Evolutionary conservation across 1,140 invertebrate species (phyloP).

Genomic region (Gerris buenoi): DNA sequence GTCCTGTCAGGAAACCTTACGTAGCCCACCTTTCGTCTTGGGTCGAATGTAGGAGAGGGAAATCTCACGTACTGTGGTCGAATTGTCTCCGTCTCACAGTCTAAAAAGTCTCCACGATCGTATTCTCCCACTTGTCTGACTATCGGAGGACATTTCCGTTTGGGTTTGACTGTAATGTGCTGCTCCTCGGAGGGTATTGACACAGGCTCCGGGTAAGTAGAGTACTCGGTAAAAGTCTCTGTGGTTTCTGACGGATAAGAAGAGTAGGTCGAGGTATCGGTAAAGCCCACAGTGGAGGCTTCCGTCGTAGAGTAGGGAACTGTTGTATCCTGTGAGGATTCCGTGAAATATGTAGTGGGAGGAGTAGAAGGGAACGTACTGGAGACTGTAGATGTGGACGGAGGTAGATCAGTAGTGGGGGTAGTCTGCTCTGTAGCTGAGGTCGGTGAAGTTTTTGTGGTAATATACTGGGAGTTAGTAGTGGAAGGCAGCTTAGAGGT

Average conservation of each 20-base stretch:
- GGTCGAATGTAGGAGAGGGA: neutral
- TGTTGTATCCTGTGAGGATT: neutral
- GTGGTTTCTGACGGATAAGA: neutral
- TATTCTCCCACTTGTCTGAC: neutral
- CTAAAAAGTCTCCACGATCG: neutral
- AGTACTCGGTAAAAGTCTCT: neutral
- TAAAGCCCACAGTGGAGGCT: neutral
- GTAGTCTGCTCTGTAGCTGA: neutral
- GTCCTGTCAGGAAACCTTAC: neutral
- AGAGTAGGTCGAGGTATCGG: neutral
- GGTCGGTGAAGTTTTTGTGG: neutral
- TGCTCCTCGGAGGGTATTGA: neutral
- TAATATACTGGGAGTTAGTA: neutral
- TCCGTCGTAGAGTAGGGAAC: neutral
- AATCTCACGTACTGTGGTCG: neutral
- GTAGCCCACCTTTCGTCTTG: neutral
- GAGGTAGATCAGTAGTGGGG: neutral
- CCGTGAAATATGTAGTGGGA: constrained; percentile 1
- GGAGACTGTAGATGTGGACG: neutral
- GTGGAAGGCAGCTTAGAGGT: neutral
- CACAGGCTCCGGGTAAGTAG: neutral
- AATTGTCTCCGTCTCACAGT: neutral
- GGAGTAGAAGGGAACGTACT: neutral
- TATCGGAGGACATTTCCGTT: neutral
- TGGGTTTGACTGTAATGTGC: neutral